A percentile compares a stretch with the other conserved stretches of the same genome.
Conservation (phyloP, 2,113 vertebrate genomes). For the Lepisosteus oculatus region DNA sequence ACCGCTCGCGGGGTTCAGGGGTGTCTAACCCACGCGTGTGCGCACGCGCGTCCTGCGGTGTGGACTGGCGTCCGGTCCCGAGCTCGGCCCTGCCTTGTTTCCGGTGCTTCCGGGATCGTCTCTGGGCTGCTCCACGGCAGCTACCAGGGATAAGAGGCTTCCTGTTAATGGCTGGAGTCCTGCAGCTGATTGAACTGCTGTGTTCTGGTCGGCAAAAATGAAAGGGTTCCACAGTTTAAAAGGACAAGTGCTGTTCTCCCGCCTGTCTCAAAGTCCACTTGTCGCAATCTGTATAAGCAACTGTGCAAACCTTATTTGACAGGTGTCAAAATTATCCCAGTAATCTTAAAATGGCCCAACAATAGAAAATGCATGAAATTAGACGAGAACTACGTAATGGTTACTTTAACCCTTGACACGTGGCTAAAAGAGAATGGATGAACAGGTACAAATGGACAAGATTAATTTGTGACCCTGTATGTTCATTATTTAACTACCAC, state of each 20-base stretch:
- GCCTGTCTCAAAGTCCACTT: slow-evolving; percentile 51
- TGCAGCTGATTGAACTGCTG: not conserved
- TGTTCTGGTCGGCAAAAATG: not conserved
- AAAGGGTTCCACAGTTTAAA: slow-evolving; percentile 5
- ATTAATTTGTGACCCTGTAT: too few relatives aligned
- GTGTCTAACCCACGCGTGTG: too few relatives aligned
- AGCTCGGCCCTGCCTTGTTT: too few relatives aligned
- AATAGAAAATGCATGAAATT: slow-evolving; percentile 19
- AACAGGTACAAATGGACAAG: not conserved
- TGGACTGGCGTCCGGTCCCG: too few relatives aligned
- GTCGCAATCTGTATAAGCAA: slow-evolving; percentile 38
- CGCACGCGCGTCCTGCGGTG: too few relatives aligned
- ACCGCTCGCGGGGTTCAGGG: too few relatives aligned
- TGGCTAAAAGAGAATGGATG: not conserved
- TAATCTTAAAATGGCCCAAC: slow-evolving; percentile 37
- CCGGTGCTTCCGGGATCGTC: too few relatives aligned
- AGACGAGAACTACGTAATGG: slow-evolving; percentile 5
- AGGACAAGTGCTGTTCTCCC: slow-evolving; percentile 33
- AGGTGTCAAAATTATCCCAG: slow-evolving; percentile 48
- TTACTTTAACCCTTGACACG: slow-evolving; percentile 7
- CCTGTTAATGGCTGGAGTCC: too few relatives aligned
- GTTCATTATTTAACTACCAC: too few relatives aligned
- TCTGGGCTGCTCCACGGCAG: too few relatives aligned
- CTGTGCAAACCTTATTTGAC: slow-evolving; percentile 29
- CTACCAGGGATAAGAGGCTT: slow-evolving; percentile 30